Evolutionary conservation across 2,113 vertebrate species (phyloP).

Genomic region (Hyaena hyaena): DNA sequence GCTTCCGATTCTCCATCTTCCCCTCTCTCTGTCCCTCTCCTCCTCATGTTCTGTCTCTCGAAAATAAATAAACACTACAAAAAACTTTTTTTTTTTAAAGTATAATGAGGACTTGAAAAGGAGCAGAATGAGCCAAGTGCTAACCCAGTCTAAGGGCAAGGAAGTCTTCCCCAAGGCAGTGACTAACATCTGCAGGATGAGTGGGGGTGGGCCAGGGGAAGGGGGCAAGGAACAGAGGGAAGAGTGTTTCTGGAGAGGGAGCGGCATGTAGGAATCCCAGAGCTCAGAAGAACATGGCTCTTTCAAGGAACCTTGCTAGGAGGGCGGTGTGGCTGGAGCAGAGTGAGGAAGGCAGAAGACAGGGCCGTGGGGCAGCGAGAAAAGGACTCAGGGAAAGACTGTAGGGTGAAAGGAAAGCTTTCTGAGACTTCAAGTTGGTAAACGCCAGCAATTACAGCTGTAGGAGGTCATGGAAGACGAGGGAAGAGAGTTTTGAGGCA

Average conservation of each 20-base stretch:
- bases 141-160: background rate
- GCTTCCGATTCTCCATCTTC: too few species aligned
- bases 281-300: background rate
- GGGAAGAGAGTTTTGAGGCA: constrained; percentile 18
- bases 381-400: background rate
- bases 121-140: background rate
- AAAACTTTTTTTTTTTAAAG: background rate
- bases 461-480: background rate
- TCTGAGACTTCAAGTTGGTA: background rate
- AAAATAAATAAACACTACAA: too few species aligned
- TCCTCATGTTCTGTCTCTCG: too few species aligned
- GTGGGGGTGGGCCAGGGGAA: background rate
- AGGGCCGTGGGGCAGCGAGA: background rate
- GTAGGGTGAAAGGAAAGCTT: background rate
- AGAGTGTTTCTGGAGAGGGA: background rate
- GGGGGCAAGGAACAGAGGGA: background rate
- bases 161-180: background rate
- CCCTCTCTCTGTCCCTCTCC: too few species aligned
- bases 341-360: background rate
- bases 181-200: background rate
- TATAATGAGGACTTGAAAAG: background rate
- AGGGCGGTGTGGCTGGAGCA: background rate
- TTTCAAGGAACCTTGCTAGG: background rate
- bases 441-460: background rate
- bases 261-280: background rate